phyloP scores from a whole-genome alignment of 2,888 invertebrate species.

The Drosophila mercatorum region DNA sequence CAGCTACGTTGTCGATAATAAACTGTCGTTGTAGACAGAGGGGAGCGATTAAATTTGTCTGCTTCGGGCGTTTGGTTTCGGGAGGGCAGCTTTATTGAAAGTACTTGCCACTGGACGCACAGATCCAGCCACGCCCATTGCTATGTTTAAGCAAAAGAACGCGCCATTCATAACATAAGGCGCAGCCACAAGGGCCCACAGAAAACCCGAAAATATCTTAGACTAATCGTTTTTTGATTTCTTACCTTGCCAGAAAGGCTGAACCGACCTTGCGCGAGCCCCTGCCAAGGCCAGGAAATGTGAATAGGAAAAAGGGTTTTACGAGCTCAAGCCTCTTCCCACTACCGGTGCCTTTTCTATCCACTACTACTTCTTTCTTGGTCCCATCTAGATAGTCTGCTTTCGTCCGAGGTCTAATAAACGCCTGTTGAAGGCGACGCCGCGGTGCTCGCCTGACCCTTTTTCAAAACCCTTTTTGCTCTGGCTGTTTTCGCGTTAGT shows the following conservation, averaged over 20 bases:
- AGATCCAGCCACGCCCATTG: slow-evolving; percentile 3
- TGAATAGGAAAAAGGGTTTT: slow-evolving; percentile 51
- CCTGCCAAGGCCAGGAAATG: slow-evolving; percentile 40
- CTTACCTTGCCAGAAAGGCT: slow-evolving; percentile 53
- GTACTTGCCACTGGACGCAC: slow-evolving; percentile 13
- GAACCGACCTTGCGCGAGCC: slow-evolving; percentile 32
- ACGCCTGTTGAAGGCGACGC: slow-evolving; percentile 63
- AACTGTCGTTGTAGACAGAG: slow-evolving; percentile 24
- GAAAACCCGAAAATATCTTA: slow-evolving; percentile 50
- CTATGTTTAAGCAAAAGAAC: slow-evolving; percentile 6
- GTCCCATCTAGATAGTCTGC: slow-evolving; percentile 63
- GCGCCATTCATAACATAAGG: slow-evolving; percentile 15
- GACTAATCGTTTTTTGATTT: slow-evolving; percentile 78
- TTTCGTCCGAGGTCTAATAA: slow-evolving; percentile 52
- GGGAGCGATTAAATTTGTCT: slow-evolving; percentile 59
- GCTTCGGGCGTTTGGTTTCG: slow-evolving; percentile 5
- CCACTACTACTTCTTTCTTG: slow-evolving; percentile 31
- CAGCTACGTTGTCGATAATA: slow-evolving; percentile 22
- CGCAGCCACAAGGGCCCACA: slow-evolving; percentile 19
- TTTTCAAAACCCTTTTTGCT: slow-evolving; percentile 37
- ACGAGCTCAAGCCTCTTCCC: slow-evolving; percentile 20
- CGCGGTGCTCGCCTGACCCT: slow-evolving; percentile 38
- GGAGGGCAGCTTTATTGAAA: slow-evolving; percentile 15
- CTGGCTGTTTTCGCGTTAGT: slow-evolving; percentile 45
- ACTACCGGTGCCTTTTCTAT: slow-evolving; percentile 13